Conservation (phyloP, 2,113 vertebrate genomes). For the Bos taurus region DNA sequence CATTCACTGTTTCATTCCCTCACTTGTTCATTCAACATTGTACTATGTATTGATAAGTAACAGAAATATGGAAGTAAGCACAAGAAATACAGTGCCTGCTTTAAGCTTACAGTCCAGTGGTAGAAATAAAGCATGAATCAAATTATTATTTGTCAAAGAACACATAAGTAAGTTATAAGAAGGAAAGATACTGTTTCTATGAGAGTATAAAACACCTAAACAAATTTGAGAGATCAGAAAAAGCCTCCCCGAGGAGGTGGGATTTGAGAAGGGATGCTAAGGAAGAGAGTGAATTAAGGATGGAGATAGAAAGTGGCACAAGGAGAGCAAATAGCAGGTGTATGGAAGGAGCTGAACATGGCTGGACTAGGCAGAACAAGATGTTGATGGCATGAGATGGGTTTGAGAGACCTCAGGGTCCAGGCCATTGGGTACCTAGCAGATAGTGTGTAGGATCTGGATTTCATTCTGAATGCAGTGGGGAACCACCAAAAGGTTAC, state of each 20-base stretch:
- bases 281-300: background rate
- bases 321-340: rapidly evolving
- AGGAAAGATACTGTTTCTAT: background rate
- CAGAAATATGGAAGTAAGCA: background rate
- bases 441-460: background rate
- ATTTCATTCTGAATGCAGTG: background rate
- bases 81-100: background rate
- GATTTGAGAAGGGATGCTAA: background rate
- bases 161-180: background rate
- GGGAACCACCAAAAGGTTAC: background rate
- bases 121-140: background rate
- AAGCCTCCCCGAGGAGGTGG: background rate
- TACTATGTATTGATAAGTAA: background rate
- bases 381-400: background rate
- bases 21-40: background rate
- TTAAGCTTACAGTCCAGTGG: background rate
- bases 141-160: background rate
- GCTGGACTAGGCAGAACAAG: background rate
- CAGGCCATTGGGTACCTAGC: background rate
- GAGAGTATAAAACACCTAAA: background rate
- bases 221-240: background rate
- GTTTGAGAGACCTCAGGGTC: background rate
- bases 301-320: background rate
- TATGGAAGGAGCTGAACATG: background rate
- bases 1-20: background rate